These are phyloP conservation scores for Eidolon helvum DNA, from an alignment of 2,113 vertebrate genomes.

Conservation along the genomic window DNA sequence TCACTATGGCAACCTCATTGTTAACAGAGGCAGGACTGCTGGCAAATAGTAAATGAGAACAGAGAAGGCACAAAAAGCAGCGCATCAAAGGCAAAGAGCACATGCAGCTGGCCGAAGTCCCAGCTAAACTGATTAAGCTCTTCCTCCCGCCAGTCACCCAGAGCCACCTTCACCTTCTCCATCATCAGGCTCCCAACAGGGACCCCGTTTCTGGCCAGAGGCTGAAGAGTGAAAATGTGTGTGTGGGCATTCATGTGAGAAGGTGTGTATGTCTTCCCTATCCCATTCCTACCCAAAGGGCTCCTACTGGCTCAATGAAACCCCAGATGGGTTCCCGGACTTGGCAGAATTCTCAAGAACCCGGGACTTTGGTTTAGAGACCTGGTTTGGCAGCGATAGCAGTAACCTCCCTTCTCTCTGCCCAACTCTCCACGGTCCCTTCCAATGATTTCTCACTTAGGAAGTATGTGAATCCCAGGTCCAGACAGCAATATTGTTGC, in stretches of 20 bases:
- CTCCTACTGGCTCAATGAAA: not conserved
- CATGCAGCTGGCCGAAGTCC: not conserved
- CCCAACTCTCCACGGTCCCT: not conserved
- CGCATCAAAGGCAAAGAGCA: not conserved
- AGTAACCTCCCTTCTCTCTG: not conserved
- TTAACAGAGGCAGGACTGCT: not conserved
- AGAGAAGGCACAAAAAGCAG: not conserved
- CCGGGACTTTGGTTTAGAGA: not conserved
- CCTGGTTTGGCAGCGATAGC: not conserved
- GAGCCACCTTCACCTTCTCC: not conserved
- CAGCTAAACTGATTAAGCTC: not conserved
- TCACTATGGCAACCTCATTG: constrained; percentile 62
- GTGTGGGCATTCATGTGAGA: not conserved
- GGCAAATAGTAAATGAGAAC: constrained; percentile 1
- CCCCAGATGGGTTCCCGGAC: not conserved
- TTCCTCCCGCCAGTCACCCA: not conserved
- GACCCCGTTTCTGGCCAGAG: not conserved
- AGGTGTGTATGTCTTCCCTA: not conserved
- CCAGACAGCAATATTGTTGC: not conserved
- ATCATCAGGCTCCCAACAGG: fast-evolving
- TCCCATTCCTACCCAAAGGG: not conserved
- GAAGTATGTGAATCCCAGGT: not conserved
- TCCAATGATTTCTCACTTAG: not conserved
- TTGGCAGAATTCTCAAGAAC: not conserved
- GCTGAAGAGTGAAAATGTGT: not conserved